Base-by-base conservation (phyloP, 2,888 invertebrate species). In the Sepioteuthis lessoniana region DNA sequence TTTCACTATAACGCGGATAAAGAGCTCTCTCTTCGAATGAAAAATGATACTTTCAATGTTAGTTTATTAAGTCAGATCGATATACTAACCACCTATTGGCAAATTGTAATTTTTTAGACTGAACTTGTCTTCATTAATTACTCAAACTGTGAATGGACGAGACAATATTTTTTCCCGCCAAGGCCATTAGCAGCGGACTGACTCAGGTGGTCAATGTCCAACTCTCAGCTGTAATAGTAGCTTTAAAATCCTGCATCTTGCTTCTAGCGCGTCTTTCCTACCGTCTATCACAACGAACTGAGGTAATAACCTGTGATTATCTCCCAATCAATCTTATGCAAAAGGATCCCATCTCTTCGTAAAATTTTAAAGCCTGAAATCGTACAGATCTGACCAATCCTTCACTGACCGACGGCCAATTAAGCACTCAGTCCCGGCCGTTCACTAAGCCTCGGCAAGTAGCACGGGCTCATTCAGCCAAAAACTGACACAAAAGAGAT, bases 161-260 rank as follows among this genome's bases (percentile, higher is more conserved):
- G n/a, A n/a, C n/a, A n/a, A n/a, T n/a, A n/a, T n/a, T n/a, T n/a
- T n/a, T n/a, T n/a, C n/a, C n/a, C n/a, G n/a, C n/a, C n/a, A n/a
- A n/a, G 13, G n/a, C 16, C 76, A 76, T 76, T 76, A 76, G 10
- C n/a, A n/a, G 13, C n/a, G 4, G n/a, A 76, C n/a, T 35, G 76
- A n/a, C 76, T 76, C 76, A 76, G 76, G 76, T 76, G 76, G n/a
- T 76, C 76, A 76, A n/a, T 76, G n/a, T 76, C 76, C 76, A 13
- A 35, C n/a, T n/a, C n/a, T 10, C 16, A 3, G 16, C n/a, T 1
- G 10, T 76, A 76, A 76, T 76, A 76, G 10, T 16, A 76, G 76
- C n/a, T 76, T 76, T 76, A 76, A 76, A 19, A 19, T n/a, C n/a
- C n/a, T 0, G 76, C 76, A 76, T n/a, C 28, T 55, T 55, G 25